phyloP scores from a whole-genome alignment of 2,888 invertebrate species.

The Lamellibrachia satsuma region DNA sequence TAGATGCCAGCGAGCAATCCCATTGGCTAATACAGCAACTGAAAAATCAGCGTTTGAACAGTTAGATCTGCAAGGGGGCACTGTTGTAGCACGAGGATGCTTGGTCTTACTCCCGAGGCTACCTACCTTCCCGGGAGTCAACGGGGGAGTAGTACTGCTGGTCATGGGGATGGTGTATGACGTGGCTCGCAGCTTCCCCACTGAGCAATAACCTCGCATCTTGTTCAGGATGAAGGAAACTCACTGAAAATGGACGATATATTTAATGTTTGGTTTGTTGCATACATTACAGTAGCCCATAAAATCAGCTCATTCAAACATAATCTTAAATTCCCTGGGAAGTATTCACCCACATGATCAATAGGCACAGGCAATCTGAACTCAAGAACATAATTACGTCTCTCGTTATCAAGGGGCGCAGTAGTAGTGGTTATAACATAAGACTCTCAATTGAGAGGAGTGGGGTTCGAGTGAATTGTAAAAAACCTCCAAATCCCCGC shows the following conservation, averaged over 20 bases:
- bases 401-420: too few relatives aligned
- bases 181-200: background rate
- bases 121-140: constrained; percentile 27
- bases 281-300: background rate
- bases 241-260: background rate
- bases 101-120: background rate
- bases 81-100: too few relatives aligned
- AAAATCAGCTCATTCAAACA: background rate
- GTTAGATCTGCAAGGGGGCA: too few relatives aligned
- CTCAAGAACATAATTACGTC: background rate
- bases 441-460: too few relatives aligned
- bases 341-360: background rate
- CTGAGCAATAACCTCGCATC: background rate
- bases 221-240: background rate
- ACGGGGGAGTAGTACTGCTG: constrained; percentile 28
- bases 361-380: background rate
- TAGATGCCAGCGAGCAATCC: too few relatives aligned
- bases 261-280: background rate
- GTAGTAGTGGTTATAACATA: too few relatives aligned
- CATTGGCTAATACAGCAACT: too few relatives aligned
- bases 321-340: background rate
- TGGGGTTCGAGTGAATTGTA: too few relatives aligned
- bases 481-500: too few relatives aligned
- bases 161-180: background rate
- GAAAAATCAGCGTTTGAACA: too few relatives aligned